Conservation (phyloP, 2,797 vertebrate genomes). For the Thunnus albacares region DNA sequence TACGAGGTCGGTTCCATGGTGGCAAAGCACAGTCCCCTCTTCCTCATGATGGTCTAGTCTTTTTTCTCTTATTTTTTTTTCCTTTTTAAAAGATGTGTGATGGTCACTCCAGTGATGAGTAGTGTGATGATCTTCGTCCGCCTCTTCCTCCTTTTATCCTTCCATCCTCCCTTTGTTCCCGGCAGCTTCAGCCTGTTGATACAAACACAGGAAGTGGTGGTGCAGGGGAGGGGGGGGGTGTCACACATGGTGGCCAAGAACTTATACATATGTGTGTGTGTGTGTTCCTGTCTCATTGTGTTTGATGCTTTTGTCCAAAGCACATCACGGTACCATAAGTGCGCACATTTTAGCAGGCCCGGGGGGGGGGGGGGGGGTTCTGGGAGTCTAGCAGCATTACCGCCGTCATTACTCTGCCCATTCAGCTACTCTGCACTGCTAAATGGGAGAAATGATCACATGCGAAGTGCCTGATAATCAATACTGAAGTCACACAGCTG, state of each 20-base stretch:
- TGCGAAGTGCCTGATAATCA: background rate
- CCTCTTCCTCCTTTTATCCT: conserved; percentile 10
- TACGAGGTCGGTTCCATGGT: conserved; percentile 4
- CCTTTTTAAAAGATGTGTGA: conserved; percentile 6
- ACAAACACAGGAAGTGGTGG: conserved; percentile 63
- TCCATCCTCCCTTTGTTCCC: conserved; percentile 26
- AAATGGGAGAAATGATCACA: background rate
- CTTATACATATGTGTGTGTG: background rate
- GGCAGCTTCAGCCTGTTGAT: conserved; percentile 80
- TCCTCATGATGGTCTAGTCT: background rate
- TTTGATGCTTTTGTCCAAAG: conserved; percentile 18
- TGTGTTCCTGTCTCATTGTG: conserved; percentile 4
- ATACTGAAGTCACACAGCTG: conserved; percentile 9
- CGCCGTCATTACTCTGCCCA: background rate
- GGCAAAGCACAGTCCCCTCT: conserved; percentile 1
- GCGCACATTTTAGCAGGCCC: background rate
- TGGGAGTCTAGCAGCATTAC: background rate
- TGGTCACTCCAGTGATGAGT: conserved; percentile 17
- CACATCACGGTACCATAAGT: conserved; percentile 8
- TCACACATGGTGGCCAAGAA: conserved; percentile 1
- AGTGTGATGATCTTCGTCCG: conserved; percentile 35
- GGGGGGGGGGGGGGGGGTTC: background rate
- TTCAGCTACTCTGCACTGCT: conserved; percentile 4
- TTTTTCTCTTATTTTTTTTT: background rate
- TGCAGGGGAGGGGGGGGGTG: background rate